phyloP scores from a whole-genome alignment of 37 sponge, comb jelly and placozoan species.

The Spongilla lacustris region DNA sequence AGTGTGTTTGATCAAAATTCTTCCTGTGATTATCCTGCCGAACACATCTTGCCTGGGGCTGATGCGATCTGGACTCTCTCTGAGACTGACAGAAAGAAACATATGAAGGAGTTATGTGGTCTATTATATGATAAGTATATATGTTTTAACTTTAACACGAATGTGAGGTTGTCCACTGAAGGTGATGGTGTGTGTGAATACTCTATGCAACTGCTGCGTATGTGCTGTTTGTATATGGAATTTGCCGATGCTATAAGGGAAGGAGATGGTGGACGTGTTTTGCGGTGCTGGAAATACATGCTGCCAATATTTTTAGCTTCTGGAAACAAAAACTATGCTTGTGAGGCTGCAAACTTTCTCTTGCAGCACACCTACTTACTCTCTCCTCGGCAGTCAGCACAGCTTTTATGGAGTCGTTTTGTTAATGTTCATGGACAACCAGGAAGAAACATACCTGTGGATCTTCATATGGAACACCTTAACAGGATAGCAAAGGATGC shows the following conservation, averaged over 20 bases:
- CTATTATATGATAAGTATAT: neutral
- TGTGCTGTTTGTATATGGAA: conserved; percentile 24
- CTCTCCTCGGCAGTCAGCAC: conserved; percentile 38
- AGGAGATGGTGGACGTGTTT: conserved; percentile 45
- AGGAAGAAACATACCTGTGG: conserved; percentile 52
- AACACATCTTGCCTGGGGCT: conserved; percentile 14
- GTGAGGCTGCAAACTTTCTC: conserved; percentile 24
- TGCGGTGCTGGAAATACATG: conserved; percentile 61
- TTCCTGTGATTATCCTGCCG: conserved; percentile 9
- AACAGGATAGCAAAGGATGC: conserved; percentile 42
- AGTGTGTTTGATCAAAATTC: conserved; percentile 4
- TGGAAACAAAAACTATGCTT: conserved; percentile 33
- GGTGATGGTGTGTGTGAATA: conserved; percentile 19
- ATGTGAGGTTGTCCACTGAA: neutral
- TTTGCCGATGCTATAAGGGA: conserved; percentile 48
- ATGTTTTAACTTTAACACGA: neutral
- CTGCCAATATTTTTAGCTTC: conserved; percentile 34
- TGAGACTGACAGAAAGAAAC: conserved; percentile 6
- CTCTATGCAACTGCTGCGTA: conserved; percentile 14
- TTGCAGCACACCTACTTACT: conserved; percentile 26
- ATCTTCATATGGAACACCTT: conserved; percentile 51
- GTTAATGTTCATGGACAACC: conserved; percentile 29
- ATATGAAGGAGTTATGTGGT: neutral
- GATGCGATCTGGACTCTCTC: neutral
- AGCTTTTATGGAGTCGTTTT: conserved; percentile 41